Conservation (phyloP, 2,888 invertebrate genomes). For the Amphipoea oculea region DNA sequence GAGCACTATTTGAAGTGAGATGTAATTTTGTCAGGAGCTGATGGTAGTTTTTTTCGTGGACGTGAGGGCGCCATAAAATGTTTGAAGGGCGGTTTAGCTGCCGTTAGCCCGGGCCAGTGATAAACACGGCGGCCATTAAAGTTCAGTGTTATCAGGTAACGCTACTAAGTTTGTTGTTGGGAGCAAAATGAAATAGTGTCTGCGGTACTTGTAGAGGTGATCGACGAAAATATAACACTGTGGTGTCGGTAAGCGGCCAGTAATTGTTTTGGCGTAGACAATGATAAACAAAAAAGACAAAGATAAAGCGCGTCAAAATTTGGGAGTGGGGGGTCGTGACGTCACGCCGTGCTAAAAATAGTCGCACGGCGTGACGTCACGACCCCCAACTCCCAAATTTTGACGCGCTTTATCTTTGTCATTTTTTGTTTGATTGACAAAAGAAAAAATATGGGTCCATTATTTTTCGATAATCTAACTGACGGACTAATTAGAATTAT, state of each 20-base stretch:
- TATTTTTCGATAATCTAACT: too few species aligned
- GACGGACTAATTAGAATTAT: too few species aligned
- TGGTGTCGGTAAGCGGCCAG: neutral
- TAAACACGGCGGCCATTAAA: slow-evolving; percentile 58
- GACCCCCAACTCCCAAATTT: too few species aligned
- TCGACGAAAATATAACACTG: neutral
- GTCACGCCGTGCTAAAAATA: too few species aligned
- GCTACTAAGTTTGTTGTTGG: slow-evolving; percentile 48
- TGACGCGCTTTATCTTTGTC: too few species aligned
- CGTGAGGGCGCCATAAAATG: slow-evolving; percentile 62
- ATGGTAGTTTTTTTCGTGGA: slow-evolving; percentile 62
- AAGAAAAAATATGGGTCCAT: too few species aligned
- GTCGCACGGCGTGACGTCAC: too few species aligned
- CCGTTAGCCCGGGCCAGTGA: slow-evolving; percentile 52
- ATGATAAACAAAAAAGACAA: too few species aligned
- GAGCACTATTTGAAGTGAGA: slow-evolving; percentile 75
- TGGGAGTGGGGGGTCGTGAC: too few species aligned
- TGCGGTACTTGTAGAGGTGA: neutral
- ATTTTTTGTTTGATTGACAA: too few species aligned
- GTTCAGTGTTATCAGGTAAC: slow-evolving; percentile 51
- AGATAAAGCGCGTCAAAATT: too few species aligned
- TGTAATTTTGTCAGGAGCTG: slow-evolving; percentile 73
- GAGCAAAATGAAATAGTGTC: slow-evolving; percentile 30
- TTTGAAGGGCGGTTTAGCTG: slow-evolving; percentile 59
- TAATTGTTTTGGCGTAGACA: slow-evolving; percentile 3